These are phyloP conservation scores for Sturnira hondurensis DNA, from an alignment of 2,113 vertebrate species.

Conservation along the genomic window DNA sequence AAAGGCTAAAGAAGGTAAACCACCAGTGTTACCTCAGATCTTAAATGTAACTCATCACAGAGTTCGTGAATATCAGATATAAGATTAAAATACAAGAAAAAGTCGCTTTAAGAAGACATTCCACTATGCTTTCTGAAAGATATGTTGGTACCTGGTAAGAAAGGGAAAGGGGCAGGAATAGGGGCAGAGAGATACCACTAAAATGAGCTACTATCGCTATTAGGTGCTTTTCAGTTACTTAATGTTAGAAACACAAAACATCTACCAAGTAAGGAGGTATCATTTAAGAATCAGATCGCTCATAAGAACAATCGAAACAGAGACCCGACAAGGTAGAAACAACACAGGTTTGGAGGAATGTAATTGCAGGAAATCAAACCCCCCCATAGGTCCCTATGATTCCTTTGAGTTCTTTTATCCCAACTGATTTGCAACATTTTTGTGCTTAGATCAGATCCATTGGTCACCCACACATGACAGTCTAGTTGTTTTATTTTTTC, in stretches of 20 bases:
- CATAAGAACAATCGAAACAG: background rate
- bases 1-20: background rate
- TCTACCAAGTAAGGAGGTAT: background rate
- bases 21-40: background rate
- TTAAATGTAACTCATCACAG: background rate
- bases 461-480: constrained; percentile 56
- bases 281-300: background rate
- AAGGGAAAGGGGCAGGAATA: background rate
- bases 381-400: background rate
- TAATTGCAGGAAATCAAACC: constrained; percentile 61
- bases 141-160: background rate
- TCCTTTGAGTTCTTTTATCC: constrained; percentile 47
- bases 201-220: background rate
- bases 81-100: background rate
- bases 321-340: background rate
- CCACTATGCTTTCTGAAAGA: background rate
- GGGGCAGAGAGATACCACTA: background rate
- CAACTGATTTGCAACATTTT: constrained; percentile 58
- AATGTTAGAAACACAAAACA: background rate
- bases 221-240: background rate
- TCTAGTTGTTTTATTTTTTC: constrained; percentile 32
- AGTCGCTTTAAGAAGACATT: background rate
- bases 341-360: background rate
- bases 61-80: background rate
- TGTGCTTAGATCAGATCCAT: constrained; percentile 68